These are phyloP conservation scores for Eulimnadia texana DNA, from an alignment of 1,140 invertebrate species.

Conservation along the genomic window DNA sequence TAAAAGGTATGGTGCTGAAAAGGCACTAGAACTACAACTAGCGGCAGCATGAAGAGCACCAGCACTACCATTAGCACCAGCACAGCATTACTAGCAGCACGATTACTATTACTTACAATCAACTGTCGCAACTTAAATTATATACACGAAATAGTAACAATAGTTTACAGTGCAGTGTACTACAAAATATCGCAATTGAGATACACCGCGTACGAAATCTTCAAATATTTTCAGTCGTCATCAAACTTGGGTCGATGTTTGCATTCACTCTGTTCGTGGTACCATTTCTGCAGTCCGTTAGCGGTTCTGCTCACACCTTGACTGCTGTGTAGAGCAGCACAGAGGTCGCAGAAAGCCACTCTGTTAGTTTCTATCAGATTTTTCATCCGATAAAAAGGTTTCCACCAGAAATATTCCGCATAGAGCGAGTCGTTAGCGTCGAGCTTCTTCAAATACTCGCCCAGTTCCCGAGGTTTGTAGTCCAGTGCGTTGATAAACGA, in stretches of 20 bases:
- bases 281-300: neutral
- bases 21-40: too few species aligned
- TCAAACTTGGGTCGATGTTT: neutral
- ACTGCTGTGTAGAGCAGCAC: neutral
- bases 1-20: too few species aligned
- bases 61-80: too few species aligned
- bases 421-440: constrained; percentile 12
- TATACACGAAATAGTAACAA: too few species aligned
- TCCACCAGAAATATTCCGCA: constrained; percentile 16
- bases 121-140: too few species aligned
- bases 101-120: too few species aligned
- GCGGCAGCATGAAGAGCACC: too few species aligned
- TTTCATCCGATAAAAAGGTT: constrained; percentile 11
- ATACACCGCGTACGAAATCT: too few species aligned
- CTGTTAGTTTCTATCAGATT: neutral
- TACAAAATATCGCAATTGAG: too few species aligned
- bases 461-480: constrained; percentile 6
- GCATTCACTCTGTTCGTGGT: neutral
- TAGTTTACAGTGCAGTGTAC: too few species aligned
- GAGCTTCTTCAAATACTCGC: constrained; percentile 9
- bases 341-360: neutral
- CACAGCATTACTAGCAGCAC: too few species aligned
- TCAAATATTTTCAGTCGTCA: neutral
- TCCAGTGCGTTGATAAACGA: constrained; percentile 16
- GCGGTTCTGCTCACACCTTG: too few species aligned